phyloP scores from a whole-genome alignment of 2,113 vertebrate species.

The Micronisus gabar region DNA sequence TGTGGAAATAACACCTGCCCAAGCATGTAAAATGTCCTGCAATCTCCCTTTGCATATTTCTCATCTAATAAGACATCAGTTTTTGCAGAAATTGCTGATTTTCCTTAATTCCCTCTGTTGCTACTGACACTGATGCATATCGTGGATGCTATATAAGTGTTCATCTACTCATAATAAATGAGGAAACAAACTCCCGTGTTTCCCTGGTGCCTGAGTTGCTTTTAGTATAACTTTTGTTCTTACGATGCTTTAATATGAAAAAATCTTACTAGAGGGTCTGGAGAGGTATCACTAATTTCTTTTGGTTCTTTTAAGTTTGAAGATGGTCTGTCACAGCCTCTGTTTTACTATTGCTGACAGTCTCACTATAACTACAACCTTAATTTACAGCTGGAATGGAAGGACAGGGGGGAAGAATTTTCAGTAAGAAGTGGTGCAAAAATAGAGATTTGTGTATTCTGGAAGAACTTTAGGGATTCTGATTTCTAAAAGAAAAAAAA shows the following conservation, averaged over 20 bases:
- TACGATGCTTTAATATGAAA: neutral
- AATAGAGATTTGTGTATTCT: neutral
- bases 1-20: neutral
- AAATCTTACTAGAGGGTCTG: neutral
- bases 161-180: neutral
- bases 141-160: neutral
- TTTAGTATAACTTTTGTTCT: neutral
- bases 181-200: neutral
- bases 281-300: neutral
- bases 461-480: neutral
- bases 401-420: neutral
- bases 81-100: neutral
- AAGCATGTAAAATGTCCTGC: neutral
- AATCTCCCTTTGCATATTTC: neutral
- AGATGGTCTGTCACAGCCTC: neutral
- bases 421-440: neutral
- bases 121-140: neutral
- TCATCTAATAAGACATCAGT: neutral
- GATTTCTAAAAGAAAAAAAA: neutral
- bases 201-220: neutral
- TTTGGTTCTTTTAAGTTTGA: neutral
- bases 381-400: neutral
- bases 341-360: neutral
- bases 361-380: neutral
- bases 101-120: neutral